Base-by-base conservation (phyloP, 1,140 invertebrate species). In the Drosophila carrolli region DNA sequence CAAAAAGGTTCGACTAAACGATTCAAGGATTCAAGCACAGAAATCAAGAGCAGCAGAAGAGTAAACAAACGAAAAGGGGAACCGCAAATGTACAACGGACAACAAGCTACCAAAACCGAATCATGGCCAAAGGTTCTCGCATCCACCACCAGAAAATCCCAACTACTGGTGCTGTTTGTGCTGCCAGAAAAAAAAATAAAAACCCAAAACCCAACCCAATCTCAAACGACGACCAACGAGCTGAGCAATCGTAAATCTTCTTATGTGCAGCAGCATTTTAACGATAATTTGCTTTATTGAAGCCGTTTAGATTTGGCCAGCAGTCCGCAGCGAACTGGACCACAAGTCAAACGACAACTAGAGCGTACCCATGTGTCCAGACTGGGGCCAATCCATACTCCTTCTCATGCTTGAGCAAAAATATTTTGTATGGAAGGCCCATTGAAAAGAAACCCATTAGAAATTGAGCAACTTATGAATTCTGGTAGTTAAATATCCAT, bases 211-310 rank as follows among this genome's bases (percentile, higher is more conserved):
- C 40, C 16, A 60, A 63, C 27, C 29, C 55, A 75, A 88, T 60
- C 70, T 71, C 63, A 58, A 77, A 67, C 61, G 53, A 61, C 84
- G 74, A 68, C 57, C 84, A 89, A 61, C 67, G 67, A 81, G 81
- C 84, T 88, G 84, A 88, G 80, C 80, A 89, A 84, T 89, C 84
- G 84, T 89, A 89, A 89, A 89, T 89, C 84, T 89, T 90, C 85
- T 89, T 89, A 89, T 89, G 84, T 89, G 84, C 80, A 89, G 85
- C 84, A 89, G 85, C 85, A 89, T 89, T 89, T 89, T 89, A 89
- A 89, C 84, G 84, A 89, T 89, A 89, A 89, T 89, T 89, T 89
- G 84, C 84, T 89, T 89, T 89, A 89, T 89, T 89, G 84, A 75
- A 89, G 80, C 84, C 89, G 85, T 89, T 89, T 84, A 89, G 84